These are phyloP conservation scores for Seira musarum DNA, from an alignment of 2,888 invertebrate species.

Conservation along the genomic window DNA sequence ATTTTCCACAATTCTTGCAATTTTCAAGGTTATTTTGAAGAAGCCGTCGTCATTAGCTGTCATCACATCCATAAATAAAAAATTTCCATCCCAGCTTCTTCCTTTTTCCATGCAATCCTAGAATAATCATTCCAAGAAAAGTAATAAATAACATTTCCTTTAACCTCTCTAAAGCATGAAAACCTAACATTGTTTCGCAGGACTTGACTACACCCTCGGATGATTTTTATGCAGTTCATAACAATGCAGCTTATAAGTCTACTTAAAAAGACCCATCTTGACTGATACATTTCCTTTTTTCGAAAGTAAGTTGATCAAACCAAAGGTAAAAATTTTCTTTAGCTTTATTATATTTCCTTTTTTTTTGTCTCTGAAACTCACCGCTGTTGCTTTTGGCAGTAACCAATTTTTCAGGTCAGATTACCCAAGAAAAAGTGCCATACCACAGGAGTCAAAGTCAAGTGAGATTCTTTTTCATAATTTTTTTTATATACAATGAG, in stretches of 20 bases:
- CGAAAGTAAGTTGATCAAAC: not conserved
- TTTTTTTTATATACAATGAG: conserved; percentile 25
- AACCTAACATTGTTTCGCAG: conserved; percentile 20
- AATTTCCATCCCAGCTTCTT: not conserved
- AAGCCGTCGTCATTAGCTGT: conserved; percentile 32
- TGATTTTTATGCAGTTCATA: too few species aligned
- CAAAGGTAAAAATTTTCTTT: not conserved
- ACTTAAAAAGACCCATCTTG: too few species aligned
- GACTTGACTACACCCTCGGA: too few species aligned
- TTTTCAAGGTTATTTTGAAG: not conserved
- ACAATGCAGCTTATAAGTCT: too few species aligned
- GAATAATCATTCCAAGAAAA: conserved; percentile 46
- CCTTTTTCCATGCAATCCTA: not conserved
- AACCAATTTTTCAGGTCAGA: conserved; percentile 56
- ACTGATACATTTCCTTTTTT: too few species aligned
- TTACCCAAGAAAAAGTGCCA: conserved; percentile 41
- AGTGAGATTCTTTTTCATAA: conserved; percentile 17
- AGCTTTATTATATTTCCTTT: not conserved
- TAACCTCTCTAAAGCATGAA: not conserved
- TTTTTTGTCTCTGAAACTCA: not conserved
- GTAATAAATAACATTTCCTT: conserved; percentile 27
- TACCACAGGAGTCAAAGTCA: conserved; percentile 28
- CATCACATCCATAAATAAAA: conserved; percentile 37
- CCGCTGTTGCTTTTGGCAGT: conserved; percentile 34
- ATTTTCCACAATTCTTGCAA: not conserved